These are phyloP conservation scores for Tuberolachnus salignus DNA, from an alignment of 2,888 invertebrate genomes.

Conservation along the genomic window DNA sequence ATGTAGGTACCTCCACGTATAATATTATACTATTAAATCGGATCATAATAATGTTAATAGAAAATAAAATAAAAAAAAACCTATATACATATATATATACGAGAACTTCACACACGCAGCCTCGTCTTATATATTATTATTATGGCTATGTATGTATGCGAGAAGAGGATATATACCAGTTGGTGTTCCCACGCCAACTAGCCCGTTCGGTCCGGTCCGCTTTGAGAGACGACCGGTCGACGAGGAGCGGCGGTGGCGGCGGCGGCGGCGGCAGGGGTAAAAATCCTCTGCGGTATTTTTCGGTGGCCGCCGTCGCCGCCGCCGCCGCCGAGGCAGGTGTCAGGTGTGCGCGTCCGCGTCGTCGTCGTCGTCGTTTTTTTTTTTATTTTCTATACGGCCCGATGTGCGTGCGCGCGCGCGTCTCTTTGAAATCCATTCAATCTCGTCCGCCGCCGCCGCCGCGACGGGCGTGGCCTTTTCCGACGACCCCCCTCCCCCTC, in stretches of 20 bases:
- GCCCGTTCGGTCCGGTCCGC: conserved; percentile 47
- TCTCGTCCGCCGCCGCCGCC: conserved; percentile 42
- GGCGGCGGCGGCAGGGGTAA: not conserved
- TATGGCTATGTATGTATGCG: not conserved
- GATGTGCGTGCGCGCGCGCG: conserved; percentile 32
- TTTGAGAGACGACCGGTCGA: not conserved
- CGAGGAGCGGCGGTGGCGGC: not conserved
- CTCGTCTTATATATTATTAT: not conserved
- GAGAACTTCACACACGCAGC: not conserved
- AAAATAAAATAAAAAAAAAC: conserved; percentile 33
- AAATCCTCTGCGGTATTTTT: conserved; percentile 55
- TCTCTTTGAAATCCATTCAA: conserved; percentile 55
- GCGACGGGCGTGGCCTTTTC: conserved; percentile 46
- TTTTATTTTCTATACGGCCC: not conserved
- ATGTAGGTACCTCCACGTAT: no score
- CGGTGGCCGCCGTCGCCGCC: conserved; percentile 54
- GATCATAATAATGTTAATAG: conserved; percentile 52
- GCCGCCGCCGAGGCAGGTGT: conserved; percentile 56
- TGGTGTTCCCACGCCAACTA: conserved; percentile 55
- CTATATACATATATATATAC: not conserved
- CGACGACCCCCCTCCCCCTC: conserved; percentile 7
- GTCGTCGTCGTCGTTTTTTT: conserved; percentile 29
- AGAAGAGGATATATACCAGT: conserved; percentile 31
- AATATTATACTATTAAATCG: conserved; percentile 27
- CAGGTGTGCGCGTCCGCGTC: conserved; percentile 48